Evolutionary conservation across 1,140 invertebrate species (phyloP).

Genomic region (Augochlora pura): DNA sequence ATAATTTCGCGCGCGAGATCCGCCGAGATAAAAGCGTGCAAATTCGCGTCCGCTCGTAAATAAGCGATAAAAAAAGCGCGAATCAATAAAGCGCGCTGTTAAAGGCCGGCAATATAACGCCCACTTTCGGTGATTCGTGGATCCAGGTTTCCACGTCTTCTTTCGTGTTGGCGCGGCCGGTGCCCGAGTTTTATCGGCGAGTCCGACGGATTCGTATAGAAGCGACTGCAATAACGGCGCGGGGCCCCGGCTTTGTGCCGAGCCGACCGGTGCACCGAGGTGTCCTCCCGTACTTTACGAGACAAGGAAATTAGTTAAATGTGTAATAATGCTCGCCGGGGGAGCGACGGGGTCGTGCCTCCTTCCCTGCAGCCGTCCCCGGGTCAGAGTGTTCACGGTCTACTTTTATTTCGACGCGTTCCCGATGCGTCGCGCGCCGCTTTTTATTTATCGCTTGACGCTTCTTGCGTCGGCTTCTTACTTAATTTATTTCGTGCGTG

Average conservation of each 20-base stretch:
- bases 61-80: slow-evolving; percentile 2
- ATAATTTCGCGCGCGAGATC: slow-evolving; percentile 1
- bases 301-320: slow-evolving; percentile 78
- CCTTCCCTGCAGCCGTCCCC: not conserved
- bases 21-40: not conserved
- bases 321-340: slow-evolving; percentile 73
- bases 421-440: not conserved
- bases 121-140: slow-evolving; percentile 16
- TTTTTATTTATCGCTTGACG: too few relatives aligned
- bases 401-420: not conserved
- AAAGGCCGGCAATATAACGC: slow-evolving; percentile 3
- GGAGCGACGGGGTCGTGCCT: slow-evolving; percentile 26
- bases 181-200: slow-evolving; percentile 4
- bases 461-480: not conserved
- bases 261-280: slow-evolving; percentile 27
- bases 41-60: slow-evolving; percentile 8
- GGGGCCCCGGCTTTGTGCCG: slow-evolving; percentile 48
- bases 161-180: not conserved
- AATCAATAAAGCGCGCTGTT: slow-evolving; percentile 1
- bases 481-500: too few relatives aligned
- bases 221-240: slow-evolving; percentile 43
- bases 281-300: slow-evolving; percentile 72
- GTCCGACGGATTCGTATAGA: slow-evolving; percentile 41
- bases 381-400: slow-evolving; percentile 31
- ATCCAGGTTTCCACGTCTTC: slow-evolving; percentile 12